Evolutionary conservation across 2,797 vertebrate genomes (phyloP), one percentile per base, ranked within the genome.

Genomic region (Oryzias sinensis): DNA sequence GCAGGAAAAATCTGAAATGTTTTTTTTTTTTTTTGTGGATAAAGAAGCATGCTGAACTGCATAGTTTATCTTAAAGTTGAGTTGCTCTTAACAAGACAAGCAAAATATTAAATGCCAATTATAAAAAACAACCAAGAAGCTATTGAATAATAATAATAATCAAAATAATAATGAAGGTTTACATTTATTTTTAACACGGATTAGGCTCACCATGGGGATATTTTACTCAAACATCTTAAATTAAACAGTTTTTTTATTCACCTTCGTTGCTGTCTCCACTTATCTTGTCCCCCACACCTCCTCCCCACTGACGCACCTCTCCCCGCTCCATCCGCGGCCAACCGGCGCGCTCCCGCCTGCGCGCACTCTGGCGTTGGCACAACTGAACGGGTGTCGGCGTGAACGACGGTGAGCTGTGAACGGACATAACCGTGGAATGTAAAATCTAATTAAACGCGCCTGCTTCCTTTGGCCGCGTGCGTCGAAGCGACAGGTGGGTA

Each of bases 241-340:
- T 6, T 22, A 22, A 14, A 58, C 24, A 45, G 37, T 52, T 71
- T 24, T 55, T 54, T 50, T 71, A 68, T 40, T 37, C 33, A 11
- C 33, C 33, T 37, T 70, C 59, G 37, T 51, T 44, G 43, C 65
- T 68, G 52, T 62, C 74, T 62, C 72, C 79, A 68, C 67, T 67
- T 74, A 70, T 83, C 71, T 73, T 58, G 64, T 37, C 72, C 81
- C 68, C 82, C 76, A 82, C 85, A 81, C 80, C 81, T 82, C 80
- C 80, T 85, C 69, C 67, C 72, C 33, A 79, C 74, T 83, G 83
- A 87, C 86, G 81, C 82, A 75, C 79, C 83, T 83, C 75, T 61
- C 60, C 18, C 20, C 55, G 70, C 70, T 65, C 72, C 24, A 74
- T 77, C 72, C 64, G 22, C 64, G 67, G 70, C 77, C 68, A 74